Evolutionary conservation across 2,888 invertebrate species (phyloP).

Genomic region (Biston betularia): DNA sequence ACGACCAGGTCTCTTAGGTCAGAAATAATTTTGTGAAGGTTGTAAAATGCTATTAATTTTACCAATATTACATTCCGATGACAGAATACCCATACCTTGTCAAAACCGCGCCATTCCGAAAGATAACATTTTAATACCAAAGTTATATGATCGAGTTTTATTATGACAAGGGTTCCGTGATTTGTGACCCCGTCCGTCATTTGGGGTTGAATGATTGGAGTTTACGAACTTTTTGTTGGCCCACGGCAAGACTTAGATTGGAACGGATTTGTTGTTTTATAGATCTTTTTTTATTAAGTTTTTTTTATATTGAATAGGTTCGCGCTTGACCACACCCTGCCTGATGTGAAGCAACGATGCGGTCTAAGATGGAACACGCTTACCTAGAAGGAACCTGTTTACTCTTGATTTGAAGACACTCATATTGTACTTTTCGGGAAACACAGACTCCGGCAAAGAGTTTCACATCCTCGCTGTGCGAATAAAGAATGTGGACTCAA

Average conservation of each 20-base stretch:
- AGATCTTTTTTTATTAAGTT: conserved; percentile 12
- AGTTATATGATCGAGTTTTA: conserved; percentile 61
- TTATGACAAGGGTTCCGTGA: conserved; percentile 72
- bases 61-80: conserved; percentile 5
- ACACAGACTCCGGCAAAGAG: too few relatives aligned
- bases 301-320: too few relatives aligned
- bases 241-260: conserved; percentile 29
- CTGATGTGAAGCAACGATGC: too few relatives aligned
- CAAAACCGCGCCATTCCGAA: conserved; percentile 18
- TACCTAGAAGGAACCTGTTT: too few relatives aligned
- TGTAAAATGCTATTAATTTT: not conserved
- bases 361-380: too few relatives aligned
- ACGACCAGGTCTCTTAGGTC: too few relatives aligned
- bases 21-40: too few relatives aligned
- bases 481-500: too few relatives aligned
- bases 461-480: too few relatives aligned
- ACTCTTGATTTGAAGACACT: too few relatives aligned
- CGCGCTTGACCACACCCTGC: too few relatives aligned
- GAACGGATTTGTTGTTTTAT: conserved; percentile 33
- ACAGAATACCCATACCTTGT: conserved; percentile 18
- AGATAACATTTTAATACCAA: conserved; percentile 51
- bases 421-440: too few relatives aligned
- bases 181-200: conserved; percentile 55
- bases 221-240: conserved; percentile 37
- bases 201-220: conserved; percentile 50